Evolutionary conservation across 2,888 invertebrate genomes (phyloP).

Genomic region (Polydrusus pterygomalis): DNA sequence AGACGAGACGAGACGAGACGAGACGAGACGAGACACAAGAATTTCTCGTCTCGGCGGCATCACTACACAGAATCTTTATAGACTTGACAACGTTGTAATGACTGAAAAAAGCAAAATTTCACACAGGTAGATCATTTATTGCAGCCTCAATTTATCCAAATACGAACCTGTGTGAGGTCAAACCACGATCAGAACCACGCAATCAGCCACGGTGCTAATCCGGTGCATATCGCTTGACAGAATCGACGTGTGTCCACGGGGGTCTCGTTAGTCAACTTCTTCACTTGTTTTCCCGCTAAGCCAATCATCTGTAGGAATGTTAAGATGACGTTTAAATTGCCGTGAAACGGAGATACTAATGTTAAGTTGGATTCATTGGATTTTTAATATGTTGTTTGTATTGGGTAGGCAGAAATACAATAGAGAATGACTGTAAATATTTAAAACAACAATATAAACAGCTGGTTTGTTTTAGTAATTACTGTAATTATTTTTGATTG

Average conservation of each 20-base stretch:
- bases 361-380: constrained; percentile 13
- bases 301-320: constrained; percentile 43
- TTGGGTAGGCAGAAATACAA: neutral
- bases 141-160: neutral
- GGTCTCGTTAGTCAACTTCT: constrained; percentile 68
- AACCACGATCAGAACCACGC: constrained; percentile 56
- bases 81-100: too few species aligned
- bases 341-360: constrained; percentile 32
- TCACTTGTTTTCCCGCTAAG: constrained; percentile 57
- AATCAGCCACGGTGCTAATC: constrained; percentile 64
- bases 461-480: too few species aligned
- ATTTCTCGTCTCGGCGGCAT: too few species aligned
- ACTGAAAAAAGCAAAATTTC: too few species aligned
- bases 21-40: too few species aligned
- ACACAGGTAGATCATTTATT: too few species aligned
- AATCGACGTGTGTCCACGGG: constrained; percentile 64
- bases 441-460: too few species aligned
- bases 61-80: too few species aligned
- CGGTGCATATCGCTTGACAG: constrained; percentile 61
- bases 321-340: constrained; percentile 43
- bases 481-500: too few species aligned
- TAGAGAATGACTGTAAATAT: too few species aligned
- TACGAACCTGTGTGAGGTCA: constrained; percentile 17
- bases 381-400: constrained; percentile 21
- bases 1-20: too few species aligned